These are phyloP conservation scores for Watsonalla cultraria DNA, from an alignment of 2,888 invertebrate species.

Conservation along the genomic window DNA sequence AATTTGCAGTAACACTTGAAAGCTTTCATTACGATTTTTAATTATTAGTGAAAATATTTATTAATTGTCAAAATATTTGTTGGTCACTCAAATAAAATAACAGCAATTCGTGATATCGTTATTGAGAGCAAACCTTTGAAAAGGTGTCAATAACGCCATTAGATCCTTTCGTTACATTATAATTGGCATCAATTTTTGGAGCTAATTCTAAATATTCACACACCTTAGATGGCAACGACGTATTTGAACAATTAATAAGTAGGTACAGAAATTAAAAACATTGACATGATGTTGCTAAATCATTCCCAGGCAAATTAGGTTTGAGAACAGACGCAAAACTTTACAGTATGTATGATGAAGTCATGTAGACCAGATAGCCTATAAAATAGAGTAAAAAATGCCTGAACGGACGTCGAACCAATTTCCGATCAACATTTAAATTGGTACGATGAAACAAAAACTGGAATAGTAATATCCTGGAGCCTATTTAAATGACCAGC, in stretches of 20 bases:
- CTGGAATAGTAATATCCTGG: neutral
- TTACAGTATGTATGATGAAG: too few relatives aligned
- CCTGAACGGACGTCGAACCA: neutral
- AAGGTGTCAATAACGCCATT: neutral
- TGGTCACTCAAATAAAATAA: too few relatives aligned
- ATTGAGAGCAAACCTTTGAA: neutral
- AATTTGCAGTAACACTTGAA: neutral
- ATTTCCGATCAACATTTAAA: neutral
- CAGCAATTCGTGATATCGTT: neutral
- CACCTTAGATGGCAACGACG: neutral
- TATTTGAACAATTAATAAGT: neutral
- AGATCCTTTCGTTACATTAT: neutral
- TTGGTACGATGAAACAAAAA: neutral
- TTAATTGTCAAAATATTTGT: too few relatives aligned
- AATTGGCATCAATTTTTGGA: neutral
- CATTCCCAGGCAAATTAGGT: neutral
- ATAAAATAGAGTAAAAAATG: too few relatives aligned
- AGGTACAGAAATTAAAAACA: neutral
- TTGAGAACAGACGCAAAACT: too few relatives aligned
- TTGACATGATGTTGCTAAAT: neutral
- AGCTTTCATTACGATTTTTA: too few relatives aligned
- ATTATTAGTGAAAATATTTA: too few relatives aligned
- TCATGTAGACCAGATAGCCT: too few relatives aligned
- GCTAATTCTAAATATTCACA: neutral
- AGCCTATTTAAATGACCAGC: slow-evolving; percentile 7